Evolutionary conservation across 2,888 invertebrate genomes (phyloP), one percentile per base, ranked within the genome.

Genomic region (Mystacides longicornis): DNA sequence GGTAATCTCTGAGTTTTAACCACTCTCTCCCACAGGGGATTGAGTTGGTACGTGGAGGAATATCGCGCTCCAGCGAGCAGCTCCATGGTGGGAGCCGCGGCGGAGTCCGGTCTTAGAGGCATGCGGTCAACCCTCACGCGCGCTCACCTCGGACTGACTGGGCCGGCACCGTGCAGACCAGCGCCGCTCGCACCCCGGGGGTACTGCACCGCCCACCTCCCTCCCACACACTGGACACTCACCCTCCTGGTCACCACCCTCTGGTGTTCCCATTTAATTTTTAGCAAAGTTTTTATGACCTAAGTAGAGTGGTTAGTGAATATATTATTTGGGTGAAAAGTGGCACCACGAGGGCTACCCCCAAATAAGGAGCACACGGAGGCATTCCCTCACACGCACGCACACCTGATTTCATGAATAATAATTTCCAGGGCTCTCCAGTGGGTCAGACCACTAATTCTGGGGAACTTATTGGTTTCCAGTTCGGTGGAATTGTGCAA

Each of bases 21-120:
- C 63, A 89, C 83, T 67, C 87, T 82, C 71, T 90, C 89, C 90
- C 90, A 90, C 7, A 90, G 72, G 51, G 88, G 86, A 47, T 89
- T 89, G 57, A 90, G 77, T 61, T 79, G 83, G 63, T 57, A 65
- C 64, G 22, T 62, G 62, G 53, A 64, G 63, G 59, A 47, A 62
- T 54, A 60, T 23, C 57, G 49, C 46, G 53, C 21, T 31, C 45
- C 37, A 52, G 42, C 37, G 56, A 56, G 33, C 45, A 27, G 33
- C 52, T 56, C 59, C 56, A 54, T 56, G 52, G 23, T 55, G 54
- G 22, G 58, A 46, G 46, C 47, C 33, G 33, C 18, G 42, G 54
- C 37, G 53, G 49, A 48, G 46, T 49, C 45, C 27, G 47, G 33
- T 20, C 52, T 49, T 19, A 43, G 48, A 33, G 53, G 4, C 31